Evolutionary conservation across 2,797 vertebrate species (phyloP).

Genomic region (Sciurus carolinensis): DNA sequence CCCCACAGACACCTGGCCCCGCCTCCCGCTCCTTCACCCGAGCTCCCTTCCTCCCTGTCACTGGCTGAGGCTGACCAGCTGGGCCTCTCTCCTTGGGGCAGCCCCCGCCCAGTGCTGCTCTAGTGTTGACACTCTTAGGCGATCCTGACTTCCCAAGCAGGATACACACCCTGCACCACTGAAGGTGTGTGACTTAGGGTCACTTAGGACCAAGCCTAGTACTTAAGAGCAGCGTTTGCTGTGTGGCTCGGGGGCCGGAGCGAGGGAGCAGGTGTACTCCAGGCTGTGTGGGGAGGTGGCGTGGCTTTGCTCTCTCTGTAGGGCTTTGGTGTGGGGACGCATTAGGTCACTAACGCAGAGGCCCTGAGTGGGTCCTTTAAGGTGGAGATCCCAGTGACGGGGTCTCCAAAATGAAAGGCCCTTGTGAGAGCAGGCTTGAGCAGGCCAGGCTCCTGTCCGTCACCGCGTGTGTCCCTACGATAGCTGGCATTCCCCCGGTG

Average conservation of each 20-base stretch:
- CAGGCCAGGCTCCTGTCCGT: accelerated
- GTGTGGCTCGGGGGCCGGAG: accelerated
- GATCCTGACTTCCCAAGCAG: not conserved
- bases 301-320: too few species aligned
- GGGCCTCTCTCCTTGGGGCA: not conserved
- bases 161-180: not conserved
- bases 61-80: accelerated
- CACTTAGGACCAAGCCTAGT: not conserved
- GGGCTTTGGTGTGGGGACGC: accelerated
- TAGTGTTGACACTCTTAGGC: accelerated
- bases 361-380: not conserved
- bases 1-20: accelerated
- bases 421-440: accelerated
- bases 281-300: not conserved
- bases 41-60: accelerated
- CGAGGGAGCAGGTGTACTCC: accelerated
- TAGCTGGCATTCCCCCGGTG: accelerated
- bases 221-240: not conserved
- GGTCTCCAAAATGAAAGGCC: not conserved
- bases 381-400: not conserved
- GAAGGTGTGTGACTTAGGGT: not conserved
- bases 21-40: accelerated
- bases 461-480: not conserved
- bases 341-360: not conserved
- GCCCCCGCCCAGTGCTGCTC: not conserved